Evolutionary conservation across 2,113 vertebrate genomes (phyloP), one percentile per base, ranked within the genome.

Genomic region (Channa argus): DNA sequence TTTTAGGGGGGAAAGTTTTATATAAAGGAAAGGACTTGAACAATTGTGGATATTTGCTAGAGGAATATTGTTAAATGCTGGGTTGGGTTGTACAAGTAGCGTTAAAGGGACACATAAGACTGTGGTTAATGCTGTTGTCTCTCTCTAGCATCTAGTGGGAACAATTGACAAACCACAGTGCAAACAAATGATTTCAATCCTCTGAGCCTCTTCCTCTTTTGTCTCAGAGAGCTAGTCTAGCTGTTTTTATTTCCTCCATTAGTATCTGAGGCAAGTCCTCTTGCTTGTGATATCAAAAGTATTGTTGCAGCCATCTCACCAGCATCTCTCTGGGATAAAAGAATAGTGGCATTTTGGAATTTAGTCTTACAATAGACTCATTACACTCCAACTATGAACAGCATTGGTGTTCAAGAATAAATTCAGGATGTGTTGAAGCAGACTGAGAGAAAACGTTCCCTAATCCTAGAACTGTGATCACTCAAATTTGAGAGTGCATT

Each of bases 1-100:
- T 93, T 91, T 86, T 90, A 92, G 89, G 76, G 85, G 82, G 34
- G 37, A 77, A 79, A 82, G 78, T 89, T 92, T 88, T 90, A 89
- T 91, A 91, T 89, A 73, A 86, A 89, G 74, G 79, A 84, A 74
- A 81, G 84, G 71, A 77, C 33, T 80, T 76, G 71, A 91, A 83
- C 67, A 86, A 82, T 73, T 38, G 62, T 77, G 86, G 84, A 62
- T 75, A 68, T 83, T 83, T 83, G 64, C 52, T 51, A 43, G 65
- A 64, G 59, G 59, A 52, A 33, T 46, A 41, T 24, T 24, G 74
- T 86, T 52, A 87, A 73, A 61, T 37, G 45, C 71, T 76, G 65
- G 71, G 66, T 82, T 51, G 55, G 51, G 43, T 67, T 67, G 66
- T 62, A 65, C 58, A 33, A 59, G 58, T 55, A 55, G 54, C 7